Evolutionary conservation across 2,888 invertebrate genomes (phyloP), one percentile per base, ranked within the genome.

Genomic region (Synanthedon vespiformis): DNA sequence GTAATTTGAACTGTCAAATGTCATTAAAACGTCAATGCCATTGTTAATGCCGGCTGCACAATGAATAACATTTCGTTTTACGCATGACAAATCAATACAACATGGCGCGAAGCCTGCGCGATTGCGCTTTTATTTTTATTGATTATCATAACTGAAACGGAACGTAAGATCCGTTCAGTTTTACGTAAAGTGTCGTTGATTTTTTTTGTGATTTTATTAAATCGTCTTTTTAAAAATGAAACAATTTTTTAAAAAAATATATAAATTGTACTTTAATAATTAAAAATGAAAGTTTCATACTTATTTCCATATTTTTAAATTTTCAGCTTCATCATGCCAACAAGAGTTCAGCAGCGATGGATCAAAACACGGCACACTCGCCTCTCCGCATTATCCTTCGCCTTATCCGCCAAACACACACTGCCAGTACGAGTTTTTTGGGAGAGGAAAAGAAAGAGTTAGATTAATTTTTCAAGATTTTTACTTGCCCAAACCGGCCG

Each of bases 341-440:
- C 90, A 92, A 70, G 89, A 91, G 54, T 93, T 93, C 72, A 93
- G 90, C 80, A 95, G 95, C 67, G 94, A 94, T 68, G 90, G 90
- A 52, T 90, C 90, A 54, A 95, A 94, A 80, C 93, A 94, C 61
- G 97, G 97, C 40, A 92, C 92, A 40, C 91, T 97, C 63, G 92
- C 92, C 49, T 95, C 95, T 52, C 95, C 95, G 16, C 93, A 93
- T 70, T 96, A 94, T 77, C 95, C 94, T n/a, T 90, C 91, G 55
- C 91, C 93, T 50, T 96, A 95, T 80, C 94, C 95, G 50, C 83
- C 92, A 27, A 91, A 92, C 68, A 91, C 94, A 53, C 91, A 92
- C 65, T 98, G 97, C 81, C 92, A 94, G 67, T 97, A 95, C 80
- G 95, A 96, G 72, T 97, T 98, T 80, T 93, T 93, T 70, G 97